A percentile compares a stretch with the other conserved stretches of the same genome.
These are phyloP conservation scores for Drosophila baimaii DNA, from an alignment of 1,140 invertebrate species.

Conservation along the genomic window DNA sequence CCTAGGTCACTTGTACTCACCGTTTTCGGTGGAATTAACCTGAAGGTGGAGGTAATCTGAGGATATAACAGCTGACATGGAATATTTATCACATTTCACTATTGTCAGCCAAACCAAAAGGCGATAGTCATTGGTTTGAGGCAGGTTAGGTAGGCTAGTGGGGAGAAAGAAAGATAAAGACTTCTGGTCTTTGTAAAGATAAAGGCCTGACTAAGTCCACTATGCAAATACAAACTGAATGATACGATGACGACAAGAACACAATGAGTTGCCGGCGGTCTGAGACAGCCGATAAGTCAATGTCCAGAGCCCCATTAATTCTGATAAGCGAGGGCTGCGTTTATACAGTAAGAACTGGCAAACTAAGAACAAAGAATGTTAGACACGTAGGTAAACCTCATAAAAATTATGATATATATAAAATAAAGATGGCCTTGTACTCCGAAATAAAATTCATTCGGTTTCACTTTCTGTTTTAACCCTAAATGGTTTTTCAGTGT, in stretches of 20 bases:
- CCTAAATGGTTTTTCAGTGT: neutral
- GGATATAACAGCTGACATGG: neutral
- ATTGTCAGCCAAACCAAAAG: neutral
- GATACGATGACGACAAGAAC: neutral
- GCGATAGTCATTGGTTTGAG: neutral
- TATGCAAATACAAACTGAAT: neutral
- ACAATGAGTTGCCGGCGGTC: neutral
- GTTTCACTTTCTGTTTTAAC: neutral
- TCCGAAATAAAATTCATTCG: neutral
- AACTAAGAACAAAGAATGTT: neutral
- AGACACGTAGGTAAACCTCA: neutral
- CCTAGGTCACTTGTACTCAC: conserved; percentile 30
- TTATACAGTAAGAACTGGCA: neutral
- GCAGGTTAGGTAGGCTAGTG: neutral
- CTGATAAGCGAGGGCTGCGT: neutral
- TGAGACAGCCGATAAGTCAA: neutral
- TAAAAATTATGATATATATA: neutral
- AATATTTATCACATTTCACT: conserved; percentile 1
- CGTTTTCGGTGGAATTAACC: neutral
- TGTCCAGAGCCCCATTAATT: neutral
- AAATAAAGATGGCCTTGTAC: no score
- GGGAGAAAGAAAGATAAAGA: neutral
- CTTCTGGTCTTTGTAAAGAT: neutral
- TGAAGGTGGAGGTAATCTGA: neutral
- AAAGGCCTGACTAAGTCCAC: neutral